Base-by-base conservation (phyloP, 2,113 vertebrate species). In the Cyanistes caeruleus region DNA sequence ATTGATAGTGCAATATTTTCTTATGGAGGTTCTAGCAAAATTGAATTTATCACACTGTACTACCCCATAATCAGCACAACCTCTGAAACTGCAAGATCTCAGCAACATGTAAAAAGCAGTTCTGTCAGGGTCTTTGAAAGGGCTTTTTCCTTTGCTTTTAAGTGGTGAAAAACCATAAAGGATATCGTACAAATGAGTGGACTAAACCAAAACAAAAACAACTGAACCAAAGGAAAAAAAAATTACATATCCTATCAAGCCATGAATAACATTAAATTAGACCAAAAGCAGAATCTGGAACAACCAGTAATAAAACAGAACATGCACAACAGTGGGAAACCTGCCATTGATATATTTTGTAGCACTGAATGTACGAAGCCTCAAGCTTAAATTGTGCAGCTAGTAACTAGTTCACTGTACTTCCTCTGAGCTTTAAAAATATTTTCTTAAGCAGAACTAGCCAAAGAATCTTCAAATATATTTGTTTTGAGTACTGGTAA, bases 351-450 rank as follows among this genome's bases (percentile, higher is more conserved):
- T 59, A 12, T 20, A 22, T 79, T 73, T 59, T 64, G 62, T 65
- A 94, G 72, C 23, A 73, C 17, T 60, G 52, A 62, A 83, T 4
- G 35, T 9, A 80, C 13, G 70, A 48, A 64, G 53, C 39, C 52
- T 95, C 49, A 69, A 76, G 41, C 83, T 95, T 97, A 92, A 94
- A 96, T 63, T 83, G 69, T 22, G 48, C 92, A 93, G 53, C 69
- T 92, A 84, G 52, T 92, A 91, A 93, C 65, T 86, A 74, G 39
- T 13, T 78, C 68, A 69, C 21, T 84, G 10, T 33, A 89, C 28
- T 87, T 96, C 94, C 85, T 73, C 88, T 74, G 93, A 69, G 64
- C 81, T 87, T 95, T 77, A 80, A 97, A 97, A 92, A 91, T 97
- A 94, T 93, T 89, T 91, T 95, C 82, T 95, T 97, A 94, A 95